Evolutionary conservation across 2,113 vertebrate genomes (phyloP).

Genomic region (Elgaria multicarinata): DNA sequence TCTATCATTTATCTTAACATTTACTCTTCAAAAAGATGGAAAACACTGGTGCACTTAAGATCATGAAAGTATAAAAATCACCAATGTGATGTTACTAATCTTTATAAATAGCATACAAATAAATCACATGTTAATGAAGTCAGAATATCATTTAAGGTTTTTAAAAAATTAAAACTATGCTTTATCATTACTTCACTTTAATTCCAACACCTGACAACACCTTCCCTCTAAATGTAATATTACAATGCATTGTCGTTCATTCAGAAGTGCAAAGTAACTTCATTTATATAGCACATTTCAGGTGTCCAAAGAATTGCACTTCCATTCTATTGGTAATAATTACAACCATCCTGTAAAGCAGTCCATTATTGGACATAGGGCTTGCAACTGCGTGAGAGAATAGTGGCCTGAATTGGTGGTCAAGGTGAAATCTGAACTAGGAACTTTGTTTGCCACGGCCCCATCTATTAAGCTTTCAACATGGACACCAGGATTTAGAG

Average conservation of each 20-base stretch:
- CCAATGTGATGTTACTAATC: slow-evolving; percentile 10
- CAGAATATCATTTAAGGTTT: background rate
- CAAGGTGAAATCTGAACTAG: background rate
- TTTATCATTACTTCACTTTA: background rate
- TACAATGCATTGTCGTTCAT: slow-evolving; percentile 13
- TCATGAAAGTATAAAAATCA: slow-evolving; percentile 1
- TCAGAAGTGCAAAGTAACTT: background rate
- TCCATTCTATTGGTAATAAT: background rate
- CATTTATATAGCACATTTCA: background rate
- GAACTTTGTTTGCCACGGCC: background rate
- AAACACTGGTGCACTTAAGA: background rate
- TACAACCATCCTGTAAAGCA: background rate
- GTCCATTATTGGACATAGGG: background rate
- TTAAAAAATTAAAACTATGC: background rate
- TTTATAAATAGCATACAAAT: slow-evolving; percentile 7
- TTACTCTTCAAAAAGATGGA: background rate
- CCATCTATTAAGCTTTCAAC: background rate
- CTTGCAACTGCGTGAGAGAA: background rate
- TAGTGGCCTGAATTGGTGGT: background rate
- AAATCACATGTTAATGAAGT: slow-evolving; percentile 17
- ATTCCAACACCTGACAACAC: background rate
- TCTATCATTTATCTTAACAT: slow-evolving; percentile 20
- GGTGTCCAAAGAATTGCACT: background rate
- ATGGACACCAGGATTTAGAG: background rate
- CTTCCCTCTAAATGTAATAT: background rate